Evolutionary conservation across 2,888 invertebrate species (phyloP).

Genomic region (Phyllotreta striolata): DNA sequence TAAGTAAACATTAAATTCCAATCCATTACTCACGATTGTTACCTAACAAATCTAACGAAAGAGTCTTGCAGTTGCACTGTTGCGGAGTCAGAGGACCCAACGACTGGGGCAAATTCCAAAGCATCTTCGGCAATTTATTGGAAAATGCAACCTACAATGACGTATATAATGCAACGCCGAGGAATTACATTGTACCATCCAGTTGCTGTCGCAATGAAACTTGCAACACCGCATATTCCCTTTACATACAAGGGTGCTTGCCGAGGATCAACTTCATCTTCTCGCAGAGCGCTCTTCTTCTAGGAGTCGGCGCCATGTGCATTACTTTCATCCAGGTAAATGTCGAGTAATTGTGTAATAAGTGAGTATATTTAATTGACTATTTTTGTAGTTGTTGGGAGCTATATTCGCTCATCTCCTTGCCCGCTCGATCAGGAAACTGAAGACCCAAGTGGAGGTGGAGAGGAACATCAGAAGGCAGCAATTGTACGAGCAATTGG

Average conservation of each 20-base stretch:
- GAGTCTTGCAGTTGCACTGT: constrained; percentile 66
- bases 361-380: background rate
- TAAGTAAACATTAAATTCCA: constrained; percentile 60
- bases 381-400: constrained; percentile 75
- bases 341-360: background rate
- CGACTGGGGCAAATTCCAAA: constrained; percentile 64
- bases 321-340: constrained; percentile 80
- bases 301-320: constrained; percentile 80
- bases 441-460: constrained; percentile 76
- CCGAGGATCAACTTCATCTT: constrained; percentile 44
- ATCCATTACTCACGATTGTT: constrained; percentile 1
- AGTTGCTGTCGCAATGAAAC: constrained; percentile 42
- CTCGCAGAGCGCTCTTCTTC: constrained; percentile 68
- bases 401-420: constrained; percentile 89
- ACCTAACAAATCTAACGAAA: background rate
- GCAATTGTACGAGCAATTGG: constrained; percentile 58
- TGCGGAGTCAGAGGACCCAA: constrained; percentile 68
- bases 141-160: background rate
- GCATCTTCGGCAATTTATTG: background rate
- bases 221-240: constrained; percentile 26
- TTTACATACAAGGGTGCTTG: constrained; percentile 47
- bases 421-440: constrained; percentile 82
- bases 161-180: background rate
- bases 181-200: constrained; percentile 40
- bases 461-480: constrained; percentile 75